These are phyloP conservation scores for Ormyrus rosae DNA, from an alignment of 2,888 invertebrate species.

Conservation along the genomic window DNA sequence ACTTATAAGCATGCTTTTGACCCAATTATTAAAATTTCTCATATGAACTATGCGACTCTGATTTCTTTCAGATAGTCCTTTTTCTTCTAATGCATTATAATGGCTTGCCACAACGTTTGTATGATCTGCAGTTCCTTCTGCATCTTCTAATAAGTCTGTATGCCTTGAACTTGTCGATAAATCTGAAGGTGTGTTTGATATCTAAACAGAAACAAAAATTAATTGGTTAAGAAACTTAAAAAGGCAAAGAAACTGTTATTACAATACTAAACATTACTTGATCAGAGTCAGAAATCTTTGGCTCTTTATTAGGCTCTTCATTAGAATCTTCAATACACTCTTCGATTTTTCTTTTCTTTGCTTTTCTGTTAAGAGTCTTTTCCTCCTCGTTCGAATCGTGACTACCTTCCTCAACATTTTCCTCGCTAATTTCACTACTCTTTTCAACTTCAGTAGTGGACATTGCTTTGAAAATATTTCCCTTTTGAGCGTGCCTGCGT, in stretches of 20 bases:
- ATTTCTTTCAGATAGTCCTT: constrained; percentile 86
- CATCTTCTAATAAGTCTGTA: constrained; percentile 41
- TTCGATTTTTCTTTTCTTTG: not conserved
- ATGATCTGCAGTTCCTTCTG: constrained; percentile 72
- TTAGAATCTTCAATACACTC: not conserved
- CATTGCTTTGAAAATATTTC: constrained; percentile 25
- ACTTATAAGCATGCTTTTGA: constrained; percentile 96
- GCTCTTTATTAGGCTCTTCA: too few species aligned
- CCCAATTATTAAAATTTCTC: constrained; percentile 99
- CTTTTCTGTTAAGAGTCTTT: not conserved
- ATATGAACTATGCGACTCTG: constrained; percentile 94
- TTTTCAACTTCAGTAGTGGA: constrained; percentile 16
- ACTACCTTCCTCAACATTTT: not conserved
- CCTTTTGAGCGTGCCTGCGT: not conserved
- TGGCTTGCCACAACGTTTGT: constrained; percentile 89
- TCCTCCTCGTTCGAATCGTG: not conserved
- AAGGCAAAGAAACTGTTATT: not conserved
- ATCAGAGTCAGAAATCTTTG: too few species aligned
- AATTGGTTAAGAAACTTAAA: not conserved
- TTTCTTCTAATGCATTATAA: constrained; percentile 93
- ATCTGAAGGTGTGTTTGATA: constrained; percentile 63
- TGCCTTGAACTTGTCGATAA: constrained; percentile 62
- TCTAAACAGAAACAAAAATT: constrained; percentile 53
- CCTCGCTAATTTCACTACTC: constrained; percentile 16
- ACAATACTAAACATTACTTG: too few species aligned